A percentile compares a stretch with the other conserved stretches of the same genome.
phyloP scores from a whole-genome alignment of 2,797 vertebrate species.

The Saxicola maurus region DNA sequence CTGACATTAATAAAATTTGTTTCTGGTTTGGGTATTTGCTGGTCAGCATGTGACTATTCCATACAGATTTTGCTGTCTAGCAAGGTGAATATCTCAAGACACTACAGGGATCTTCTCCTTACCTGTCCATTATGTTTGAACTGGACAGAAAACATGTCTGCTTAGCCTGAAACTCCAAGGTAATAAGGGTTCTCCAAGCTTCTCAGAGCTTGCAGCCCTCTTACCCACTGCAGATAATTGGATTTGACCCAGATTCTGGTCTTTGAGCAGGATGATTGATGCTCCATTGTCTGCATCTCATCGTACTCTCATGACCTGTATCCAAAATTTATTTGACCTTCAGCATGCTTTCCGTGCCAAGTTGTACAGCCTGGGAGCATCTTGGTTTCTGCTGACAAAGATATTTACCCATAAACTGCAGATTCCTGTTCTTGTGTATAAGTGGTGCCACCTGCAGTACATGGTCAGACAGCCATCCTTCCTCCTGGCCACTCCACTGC shows the following conservation, averaged over 20 bases:
- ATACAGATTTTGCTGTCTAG: neutral
- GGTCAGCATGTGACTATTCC: neutral
- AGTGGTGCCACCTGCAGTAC: constrained; percentile 5
- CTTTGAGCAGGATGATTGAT: constrained; percentile 30
- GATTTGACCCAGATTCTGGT: constrained; percentile 23
- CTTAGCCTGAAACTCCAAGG: neutral
- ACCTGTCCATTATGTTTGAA: neutral
- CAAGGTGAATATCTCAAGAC: neutral
- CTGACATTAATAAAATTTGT: neutral
- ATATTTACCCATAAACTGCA: neutral
- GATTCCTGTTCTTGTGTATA: neutral
- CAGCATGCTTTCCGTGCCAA: neutral
- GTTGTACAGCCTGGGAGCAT: neutral
- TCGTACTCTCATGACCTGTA: constrained; percentile 4
- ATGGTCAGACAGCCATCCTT: neutral
- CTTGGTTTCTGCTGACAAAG: constrained; percentile 17
- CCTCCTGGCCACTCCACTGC: neutral
- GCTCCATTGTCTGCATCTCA: neutral
- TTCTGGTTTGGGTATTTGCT: neutral
- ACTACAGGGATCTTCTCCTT: neutral
- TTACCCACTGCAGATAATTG: constrained; percentile 5
- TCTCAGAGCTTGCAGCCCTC: neutral
- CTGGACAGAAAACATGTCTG: neutral
- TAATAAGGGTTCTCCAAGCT: neutral
- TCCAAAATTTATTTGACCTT: constrained; percentile 44